Base-by-base conservation (phyloP, 2,113 vertebrate species). In the Chauna torquata region DNA sequence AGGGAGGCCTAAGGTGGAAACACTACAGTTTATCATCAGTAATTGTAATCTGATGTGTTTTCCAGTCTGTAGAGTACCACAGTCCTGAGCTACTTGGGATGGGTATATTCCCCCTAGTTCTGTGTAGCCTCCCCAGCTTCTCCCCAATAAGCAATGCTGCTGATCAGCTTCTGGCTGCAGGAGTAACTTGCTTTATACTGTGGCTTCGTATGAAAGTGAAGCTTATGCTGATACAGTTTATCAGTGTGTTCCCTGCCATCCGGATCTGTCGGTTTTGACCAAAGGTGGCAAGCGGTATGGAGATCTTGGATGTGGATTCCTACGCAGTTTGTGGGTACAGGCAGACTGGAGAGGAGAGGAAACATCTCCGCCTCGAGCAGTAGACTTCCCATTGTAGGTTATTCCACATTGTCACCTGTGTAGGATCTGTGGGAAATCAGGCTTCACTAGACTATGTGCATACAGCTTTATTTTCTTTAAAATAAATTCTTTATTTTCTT, bases 211-310 rank as follows among this genome's bases (percentile, higher is more conserved):
- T 11, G 32, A 27, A 49, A 47, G 28, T 16, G 20, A 64, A 69
- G 23, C 20, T 71, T 38, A 4, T 12, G 16, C 15, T 19, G 16
- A 13, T 11, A 34, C 11, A 36, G 24, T 17, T 2, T 5, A 38
- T 27, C 2, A 36, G 42, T 28, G 71, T 71, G 3, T 3, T 8
- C 4, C 0, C 1, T 28, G 6, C 38, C n/a, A 18, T 32, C 23
- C 52, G 1, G 28, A 17, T 68, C 44, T 16, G 34, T 12, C 40
- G 36, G 28, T 47, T n/a, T 32, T 64, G n/a, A 19, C 62, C 58
- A 14, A 25, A 61, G 69, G 3, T 40, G 20, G n/a, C 36, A 47
- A 49, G 57, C 38, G 38, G 15, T 23, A 2, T 5, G 24, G 55
- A 76, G 71, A 11, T 30, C 64, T 47, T 34, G 34, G 47, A 44